Conservation (phyloP, 2,888 invertebrate species). For the Geotrupes spiniger region DNA sequence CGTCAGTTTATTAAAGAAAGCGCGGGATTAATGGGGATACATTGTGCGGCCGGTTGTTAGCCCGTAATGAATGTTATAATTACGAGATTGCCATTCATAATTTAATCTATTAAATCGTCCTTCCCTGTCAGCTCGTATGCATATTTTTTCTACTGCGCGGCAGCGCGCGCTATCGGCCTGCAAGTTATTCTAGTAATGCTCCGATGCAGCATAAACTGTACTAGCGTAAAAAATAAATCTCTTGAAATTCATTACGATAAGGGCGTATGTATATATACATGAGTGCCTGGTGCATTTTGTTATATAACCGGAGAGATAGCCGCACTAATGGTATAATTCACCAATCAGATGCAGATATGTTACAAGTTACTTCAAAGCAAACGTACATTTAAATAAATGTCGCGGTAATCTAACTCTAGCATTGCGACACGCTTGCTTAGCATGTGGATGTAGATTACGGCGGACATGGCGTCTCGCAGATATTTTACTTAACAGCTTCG, state of each 20-base stretch:
- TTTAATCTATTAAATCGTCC: too few relatives aligned
- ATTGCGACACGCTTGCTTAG: constrained; percentile 30
- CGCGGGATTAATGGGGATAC: too few relatives aligned
- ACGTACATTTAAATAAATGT: constrained; percentile 35
- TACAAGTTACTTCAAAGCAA: constrained; percentile 35
- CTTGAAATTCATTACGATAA: constrained; percentile 25
- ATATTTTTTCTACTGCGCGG: background rate
- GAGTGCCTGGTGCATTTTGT: constrained; percentile 23
- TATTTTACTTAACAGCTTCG: constrained; percentile 14
- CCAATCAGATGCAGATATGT: constrained; percentile 36
- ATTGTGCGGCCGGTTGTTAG: too few relatives aligned
- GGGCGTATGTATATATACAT: constrained; percentile 16
- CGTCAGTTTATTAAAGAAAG: too few relatives aligned
- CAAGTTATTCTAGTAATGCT: constrained; percentile 21
- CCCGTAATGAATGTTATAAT: too few relatives aligned
- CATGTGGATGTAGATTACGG: constrained; percentile 8
- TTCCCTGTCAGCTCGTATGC: too few relatives aligned
- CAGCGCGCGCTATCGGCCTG: constrained; percentile 3
- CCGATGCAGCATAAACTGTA: constrained; percentile 15
- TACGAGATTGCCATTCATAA: too few relatives aligned
- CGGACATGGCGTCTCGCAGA: background rate
- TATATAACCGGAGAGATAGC: constrained; percentile 25
- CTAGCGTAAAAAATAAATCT: constrained; percentile 24
- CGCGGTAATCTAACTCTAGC: constrained; percentile 30
- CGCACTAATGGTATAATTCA: constrained; percentile 36